Base-by-base conservation (phyloP, 2,797 vertebrate species). In the Notolabrus celidotus region DNA sequence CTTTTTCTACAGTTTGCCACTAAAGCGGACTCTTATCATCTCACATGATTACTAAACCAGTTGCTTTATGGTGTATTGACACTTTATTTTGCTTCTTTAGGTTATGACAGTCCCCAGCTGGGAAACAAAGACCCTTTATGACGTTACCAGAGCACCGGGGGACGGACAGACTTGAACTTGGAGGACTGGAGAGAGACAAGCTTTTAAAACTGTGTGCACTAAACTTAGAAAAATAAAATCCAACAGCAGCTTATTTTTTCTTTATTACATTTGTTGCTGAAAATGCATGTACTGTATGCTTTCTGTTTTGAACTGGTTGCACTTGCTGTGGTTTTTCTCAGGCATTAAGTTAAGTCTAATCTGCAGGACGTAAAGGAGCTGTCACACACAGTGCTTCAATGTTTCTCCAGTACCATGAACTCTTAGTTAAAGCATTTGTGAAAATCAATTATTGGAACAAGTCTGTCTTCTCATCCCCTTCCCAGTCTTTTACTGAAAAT, bases 91-190 rank as follows among this genome's bases (percentile, higher is more conserved):
- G 14, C 54, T 71, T 56, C 45, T 67, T 12, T 43, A 95, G 94
- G 90, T 82, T 84, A 72, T 41, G 88, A 91, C 36, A 92, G 88
- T 69, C 89, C 88, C 47, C 91, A 86, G 51, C 89, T 80, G 5
- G 90, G 87, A 45, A 86, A 87, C 87, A 67, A 84, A 53, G 92
- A 94, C 3, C 77, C 74, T 10, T 91, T 93, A 86, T 95, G 93
- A 95, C 92, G 42, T 84, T 80, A 82, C 81, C 71, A 78, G 80
- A 14, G 60, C 55, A 75, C 47, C 10, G 49, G 83, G 38, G 64
- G 75, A 57, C 62, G 39, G 53, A 49, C 59, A n/a, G 66, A 70
- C 74, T 81, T 60, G 86, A 84, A 71, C 79, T 41, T 0, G 19
- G 86, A 92, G 77, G 90, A 88, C 74, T 86, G 83, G 85, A 88